phyloP scores from a whole-genome alignment of 1,140 invertebrate species.

The Drosophila kurseongensis region DNA sequence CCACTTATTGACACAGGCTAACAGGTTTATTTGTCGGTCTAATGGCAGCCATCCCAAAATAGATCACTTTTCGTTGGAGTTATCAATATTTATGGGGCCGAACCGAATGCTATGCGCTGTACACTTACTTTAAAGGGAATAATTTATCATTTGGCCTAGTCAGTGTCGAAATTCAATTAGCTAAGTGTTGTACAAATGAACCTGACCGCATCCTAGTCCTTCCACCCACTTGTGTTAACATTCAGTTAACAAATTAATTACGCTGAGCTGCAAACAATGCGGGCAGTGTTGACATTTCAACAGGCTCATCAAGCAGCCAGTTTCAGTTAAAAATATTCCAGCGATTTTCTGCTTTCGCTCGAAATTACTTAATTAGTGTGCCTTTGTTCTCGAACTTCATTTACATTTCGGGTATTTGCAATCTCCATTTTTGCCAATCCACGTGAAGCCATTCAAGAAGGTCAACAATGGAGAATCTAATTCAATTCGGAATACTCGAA shows the following conservation, averaged over 20 bases:
- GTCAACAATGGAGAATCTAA: conserved; percentile 12
- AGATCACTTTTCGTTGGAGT: conserved; percentile 9
- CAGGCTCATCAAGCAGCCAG: conserved; percentile 19
- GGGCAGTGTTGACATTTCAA: conserved; percentile 58
- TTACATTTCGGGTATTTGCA: conserved; percentile 41
- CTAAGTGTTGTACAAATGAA: conserved; percentile 66
- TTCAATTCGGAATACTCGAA: conserved; percentile 20
- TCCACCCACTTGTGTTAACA: conserved; percentile 26
- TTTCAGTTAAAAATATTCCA: conserved; percentile 41
- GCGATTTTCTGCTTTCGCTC: conserved; percentile 12
- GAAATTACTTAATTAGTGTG: conserved; percentile 47
- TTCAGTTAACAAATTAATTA: conserved; percentile 77
- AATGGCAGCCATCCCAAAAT: conserved; percentile 48
- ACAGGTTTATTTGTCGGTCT: conserved; percentile 65
- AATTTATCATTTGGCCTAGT: conserved; percentile 37
- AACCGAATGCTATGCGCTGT: conserved; percentile 2
- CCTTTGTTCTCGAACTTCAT: conserved; percentile 45
- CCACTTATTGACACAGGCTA: conserved; percentile 72
- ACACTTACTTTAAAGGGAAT: conserved; percentile 26
- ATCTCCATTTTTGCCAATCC: conserved; percentile 12
- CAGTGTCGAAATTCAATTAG: conserved; percentile 70
- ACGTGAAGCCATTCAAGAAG: conserved; percentile 8
- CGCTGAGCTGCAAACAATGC: conserved; percentile 57
- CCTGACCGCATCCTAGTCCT: conserved; percentile 10
- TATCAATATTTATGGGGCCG: conserved; percentile 22